Base-by-base conservation (phyloP, 2,888 invertebrate genomes). In the Crioceris asparagi region DNA sequence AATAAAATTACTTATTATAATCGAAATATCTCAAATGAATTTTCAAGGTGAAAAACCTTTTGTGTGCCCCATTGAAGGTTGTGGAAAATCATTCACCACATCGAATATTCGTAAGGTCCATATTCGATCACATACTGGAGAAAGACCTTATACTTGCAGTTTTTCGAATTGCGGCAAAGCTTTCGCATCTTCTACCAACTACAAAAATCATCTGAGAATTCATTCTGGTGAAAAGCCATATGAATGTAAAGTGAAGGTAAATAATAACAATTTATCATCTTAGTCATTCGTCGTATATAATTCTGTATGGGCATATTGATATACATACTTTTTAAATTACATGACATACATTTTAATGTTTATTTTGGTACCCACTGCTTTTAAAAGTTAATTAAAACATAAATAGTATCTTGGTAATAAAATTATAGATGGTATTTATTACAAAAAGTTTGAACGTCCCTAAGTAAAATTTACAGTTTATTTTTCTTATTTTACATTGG, bases 171-270 rank as follows among this genome's bases (percentile, higher is more conserved):
- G 79, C 57, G 70, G 69, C 2, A 70, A 76, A 56, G 71, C 75
- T 1, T 79, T 79, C 61, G 73, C 79, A 2, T 76, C 76, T 25
- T 75, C 76, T 6, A 78, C 79, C 4, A 79, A 79, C 57, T 77
- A 72, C 51, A 77, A 77, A 54, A 79, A 79, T 56, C 79, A 79
- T 52, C 67, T 75, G 46, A 61, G 79, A 38, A 78, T 78, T 50
- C 79, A 79, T 59, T 75, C 77, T 29, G 77, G 77, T 14, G 78
- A 78, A 54, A 77, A 77, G 53, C 79, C 79, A 0, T 79, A 76
- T 49, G 68, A 70, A 14, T 79, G 79, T 53, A 61, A 67, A 10
- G 69, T 74, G 10, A 61, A 65, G 47, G 67, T 65, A 52, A 51
- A 52, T 49, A 35, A 29, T 19, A 51, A 52, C 48, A 35, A 29